Evolutionary conservation across 2,113 vertebrate species (phyloP).

Genomic region (Ranitomeya imitator): DNA sequence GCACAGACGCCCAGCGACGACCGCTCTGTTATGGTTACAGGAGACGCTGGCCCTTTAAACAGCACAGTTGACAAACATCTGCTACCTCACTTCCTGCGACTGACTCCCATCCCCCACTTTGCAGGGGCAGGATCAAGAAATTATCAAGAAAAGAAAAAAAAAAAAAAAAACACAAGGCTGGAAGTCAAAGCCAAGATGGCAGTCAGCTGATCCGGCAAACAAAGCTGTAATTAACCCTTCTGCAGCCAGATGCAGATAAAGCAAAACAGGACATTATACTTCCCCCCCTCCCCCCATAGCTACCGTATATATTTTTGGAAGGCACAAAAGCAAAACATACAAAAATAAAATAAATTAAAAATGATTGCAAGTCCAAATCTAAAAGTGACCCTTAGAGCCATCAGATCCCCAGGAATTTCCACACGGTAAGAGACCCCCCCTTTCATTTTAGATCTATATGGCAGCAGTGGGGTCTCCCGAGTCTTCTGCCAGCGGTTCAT

Average conservation of each 20-base stretch:
- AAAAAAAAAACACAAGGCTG: slow-evolving; percentile 77
- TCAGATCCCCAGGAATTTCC: too few relatives aligned
- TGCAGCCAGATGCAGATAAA: not conserved
- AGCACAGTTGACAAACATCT: slow-evolving; percentile 65
- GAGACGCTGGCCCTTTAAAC: not conserved
- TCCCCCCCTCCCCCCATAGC: too few relatives aligned
- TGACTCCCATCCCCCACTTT: slow-evolving; percentile 66
- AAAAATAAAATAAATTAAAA: too few relatives aligned
- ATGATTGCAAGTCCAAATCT: too few relatives aligned
- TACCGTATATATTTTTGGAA: too few relatives aligned
- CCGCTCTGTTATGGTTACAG: not conserved
- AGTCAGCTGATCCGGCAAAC: slow-evolving; percentile 70
- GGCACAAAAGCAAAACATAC: too few relatives aligned
- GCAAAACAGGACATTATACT: too few relatives aligned
- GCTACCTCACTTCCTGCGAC: slow-evolving; percentile 75
- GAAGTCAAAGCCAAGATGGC: slow-evolving; percentile 69
- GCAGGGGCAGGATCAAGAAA: slow-evolving; percentile 40
- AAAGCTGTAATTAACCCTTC: slow-evolving; percentile 25
- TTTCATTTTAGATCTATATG: too few relatives aligned
- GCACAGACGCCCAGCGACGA: not conserved
- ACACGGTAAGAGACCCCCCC: too few relatives aligned
- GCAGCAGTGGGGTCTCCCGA: too few relatives aligned
- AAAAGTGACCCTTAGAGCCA: too few relatives aligned
- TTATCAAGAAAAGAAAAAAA: slow-evolving; percentile 43
- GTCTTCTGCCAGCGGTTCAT: too few relatives aligned